These are phyloP conservation scores for Phrynocephalus vlangalii DNA, from an alignment of 2,797 vertebrate genomes.

Conservation along the genomic window DNA sequence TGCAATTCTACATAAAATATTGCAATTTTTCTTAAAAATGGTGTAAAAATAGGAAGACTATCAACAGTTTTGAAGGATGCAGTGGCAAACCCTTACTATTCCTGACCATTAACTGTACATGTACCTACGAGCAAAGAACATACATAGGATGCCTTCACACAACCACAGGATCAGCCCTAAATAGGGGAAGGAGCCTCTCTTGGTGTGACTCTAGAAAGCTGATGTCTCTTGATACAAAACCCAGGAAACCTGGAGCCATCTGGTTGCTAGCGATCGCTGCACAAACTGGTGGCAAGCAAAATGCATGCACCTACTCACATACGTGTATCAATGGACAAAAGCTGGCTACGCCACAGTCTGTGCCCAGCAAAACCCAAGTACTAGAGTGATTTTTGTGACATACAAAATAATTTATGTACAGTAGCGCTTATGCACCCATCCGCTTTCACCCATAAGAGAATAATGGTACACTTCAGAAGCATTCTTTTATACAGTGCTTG, in stretches of 20 bases:
- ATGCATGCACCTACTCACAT: conserved; percentile 9
- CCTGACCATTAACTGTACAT: conserved; percentile 63
- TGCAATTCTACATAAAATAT: conserved; percentile 75
- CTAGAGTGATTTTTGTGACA: conserved; percentile 26
- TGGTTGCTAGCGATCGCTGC: neutral
- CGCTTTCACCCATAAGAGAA: conserved; percentile 40
- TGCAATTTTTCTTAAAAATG: conserved; percentile 76
- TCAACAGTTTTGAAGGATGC: conserved; percentile 72
- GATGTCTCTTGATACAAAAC: conserved; percentile 14
- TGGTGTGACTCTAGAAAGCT: neutral
- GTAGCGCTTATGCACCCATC: conserved; percentile 24
- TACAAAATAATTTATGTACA: conserved; percentile 31
- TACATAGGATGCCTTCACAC: conserved; percentile 47
- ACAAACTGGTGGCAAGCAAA: neutral
- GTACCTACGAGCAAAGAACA: conserved; percentile 56
- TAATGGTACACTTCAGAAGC: conserved; percentile 46
- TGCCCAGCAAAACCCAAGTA: conserved; percentile 5
- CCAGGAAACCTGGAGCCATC: conserved; percentile 4
- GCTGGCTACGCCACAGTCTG: neutral
- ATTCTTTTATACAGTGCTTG: conserved; percentile 65
- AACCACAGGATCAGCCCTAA: conserved; percentile 36
- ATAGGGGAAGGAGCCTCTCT: neutral
- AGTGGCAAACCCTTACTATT: conserved; percentile 72
- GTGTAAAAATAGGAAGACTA: conserved; percentile 78
- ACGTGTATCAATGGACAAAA: conserved; percentile 12